phyloP scores from a whole-genome alignment of 2,888 invertebrate species.

The Pseudolycoriella hygida region DNA sequence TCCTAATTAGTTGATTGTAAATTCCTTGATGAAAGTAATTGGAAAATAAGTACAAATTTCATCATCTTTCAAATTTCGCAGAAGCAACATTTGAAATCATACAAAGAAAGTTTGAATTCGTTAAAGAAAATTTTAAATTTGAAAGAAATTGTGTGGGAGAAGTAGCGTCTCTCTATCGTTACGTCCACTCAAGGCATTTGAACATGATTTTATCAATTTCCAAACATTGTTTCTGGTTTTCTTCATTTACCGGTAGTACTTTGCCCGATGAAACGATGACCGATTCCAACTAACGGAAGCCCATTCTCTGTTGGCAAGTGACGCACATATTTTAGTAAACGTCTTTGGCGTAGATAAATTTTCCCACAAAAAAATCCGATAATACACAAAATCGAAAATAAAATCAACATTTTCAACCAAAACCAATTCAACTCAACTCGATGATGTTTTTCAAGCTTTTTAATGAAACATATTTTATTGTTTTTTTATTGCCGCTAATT shows the following conservation, averaged over 20 bases:
- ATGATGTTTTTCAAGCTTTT: too few species aligned
- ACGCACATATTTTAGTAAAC: background rate
- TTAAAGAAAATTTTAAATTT: background rate
- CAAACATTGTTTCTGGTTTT: too few species aligned
- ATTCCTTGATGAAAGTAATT: background rate
- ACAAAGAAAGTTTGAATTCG: background rate
- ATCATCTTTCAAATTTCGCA: background rate
- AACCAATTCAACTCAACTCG: too few species aligned
- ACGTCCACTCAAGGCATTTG: background rate
- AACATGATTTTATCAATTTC: too few species aligned
- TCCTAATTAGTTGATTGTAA: background rate
- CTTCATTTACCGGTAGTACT: slow-evolving; percentile 8
- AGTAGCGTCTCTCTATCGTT: background rate
- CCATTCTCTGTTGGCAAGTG: slow-evolving; percentile 5
- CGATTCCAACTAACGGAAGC: slow-evolving; percentile 6
- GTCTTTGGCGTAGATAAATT: background rate
- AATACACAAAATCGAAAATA: too few species aligned
- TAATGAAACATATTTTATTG: too few species aligned
- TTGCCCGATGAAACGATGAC: slow-evolving; percentile 7
- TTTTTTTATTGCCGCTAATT: too few species aligned
- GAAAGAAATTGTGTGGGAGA: background rate
- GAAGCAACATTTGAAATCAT: background rate
- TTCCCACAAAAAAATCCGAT: too few species aligned
- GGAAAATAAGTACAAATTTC: background rate
- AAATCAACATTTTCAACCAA: too few species aligned